Percentiles rank a stretch among this genome's conserved stretches.
phyloP scores from a whole-genome alignment of 2,888 invertebrate species.

The Spialia ferax region DNA sequence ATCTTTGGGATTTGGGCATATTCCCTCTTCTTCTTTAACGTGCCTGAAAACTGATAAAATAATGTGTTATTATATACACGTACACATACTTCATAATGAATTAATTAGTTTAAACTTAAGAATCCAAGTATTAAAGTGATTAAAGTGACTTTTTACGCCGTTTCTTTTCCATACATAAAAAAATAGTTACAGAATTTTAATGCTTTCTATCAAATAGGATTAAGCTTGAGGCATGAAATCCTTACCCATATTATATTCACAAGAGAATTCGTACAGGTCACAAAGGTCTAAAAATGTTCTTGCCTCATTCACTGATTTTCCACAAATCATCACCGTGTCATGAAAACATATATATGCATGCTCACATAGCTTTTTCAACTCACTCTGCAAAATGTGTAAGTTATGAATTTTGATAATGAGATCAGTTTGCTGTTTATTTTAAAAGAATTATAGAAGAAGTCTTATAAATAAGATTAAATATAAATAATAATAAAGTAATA shows the following conservation, averaged over 20 bases:
- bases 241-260: conserved; percentile 76
- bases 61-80: not conserved
- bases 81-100: too few relatives aligned
- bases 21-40: conserved; percentile 72
- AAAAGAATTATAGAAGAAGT: too few relatives aligned
- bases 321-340: conserved; percentile 72
- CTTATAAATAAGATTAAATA: too few relatives aligned
- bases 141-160: too few relatives aligned
- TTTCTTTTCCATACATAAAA: too few relatives aligned
- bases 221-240: not conserved
- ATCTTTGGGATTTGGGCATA: conserved; percentile 72
- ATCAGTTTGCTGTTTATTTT: too few relatives aligned
- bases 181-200: too few relatives aligned
- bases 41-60: conserved; percentile 73
- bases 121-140: too few relatives aligned
- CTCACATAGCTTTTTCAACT: conserved; percentile 72
- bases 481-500: too few relatives aligned
- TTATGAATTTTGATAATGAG: too few relatives aligned
- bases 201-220: too few relatives aligned
- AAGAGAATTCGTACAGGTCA: conserved; percentile 77
- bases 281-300: conserved; percentile 77
- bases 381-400: conserved; percentile 56
- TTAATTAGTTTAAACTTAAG: too few relatives aligned
- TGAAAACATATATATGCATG: conserved; percentile 76
- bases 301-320: conserved; percentile 76